Conservation (phyloP, 2,113 vertebrate species). For the Leucosticte australis region DNA sequence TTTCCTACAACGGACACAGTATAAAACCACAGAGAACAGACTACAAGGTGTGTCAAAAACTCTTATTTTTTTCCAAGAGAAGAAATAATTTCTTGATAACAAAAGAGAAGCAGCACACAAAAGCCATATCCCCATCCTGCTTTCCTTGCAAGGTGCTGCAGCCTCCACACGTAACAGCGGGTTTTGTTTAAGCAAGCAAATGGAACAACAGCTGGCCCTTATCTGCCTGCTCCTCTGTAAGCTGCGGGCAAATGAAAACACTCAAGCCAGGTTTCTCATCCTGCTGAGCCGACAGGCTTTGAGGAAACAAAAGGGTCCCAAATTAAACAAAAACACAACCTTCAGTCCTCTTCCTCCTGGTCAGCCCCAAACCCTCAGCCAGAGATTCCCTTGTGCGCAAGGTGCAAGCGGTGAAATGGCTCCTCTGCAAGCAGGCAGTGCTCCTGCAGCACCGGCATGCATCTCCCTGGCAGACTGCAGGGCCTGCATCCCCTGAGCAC, state of each 20-base stretch:
- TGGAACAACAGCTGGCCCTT: conserved; percentile 24
- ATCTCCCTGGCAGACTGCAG: neutral
- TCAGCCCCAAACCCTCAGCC: neutral
- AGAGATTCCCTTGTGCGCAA: neutral
- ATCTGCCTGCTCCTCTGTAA: conserved; percentile 22
- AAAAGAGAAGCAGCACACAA: neutral
- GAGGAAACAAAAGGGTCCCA: conserved; percentile 4
- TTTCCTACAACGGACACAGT: neutral
- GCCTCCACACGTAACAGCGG: accelerated
- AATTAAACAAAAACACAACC: neutral
- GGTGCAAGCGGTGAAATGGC: neutral
- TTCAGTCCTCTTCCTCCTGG: neutral
- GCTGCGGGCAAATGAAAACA: neutral
- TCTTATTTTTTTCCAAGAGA: neutral
- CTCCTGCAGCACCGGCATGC: accelerated
- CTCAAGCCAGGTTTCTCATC: conserved; percentile 1
- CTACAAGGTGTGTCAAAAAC: neutral
- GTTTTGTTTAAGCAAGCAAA: conserved; percentile 6
- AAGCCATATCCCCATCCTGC: neutral
- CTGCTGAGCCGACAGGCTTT: conserved; percentile 18
- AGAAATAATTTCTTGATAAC: neutral
- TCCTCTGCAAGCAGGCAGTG: neutral
- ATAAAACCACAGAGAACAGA: neutral
- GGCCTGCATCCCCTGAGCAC: neutral
- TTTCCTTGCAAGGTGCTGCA: conserved; percentile 17